phyloP scores from a whole-genome alignment of 2,797 vertebrate genomes.

The Coranthus polyacanthus region DNA sequence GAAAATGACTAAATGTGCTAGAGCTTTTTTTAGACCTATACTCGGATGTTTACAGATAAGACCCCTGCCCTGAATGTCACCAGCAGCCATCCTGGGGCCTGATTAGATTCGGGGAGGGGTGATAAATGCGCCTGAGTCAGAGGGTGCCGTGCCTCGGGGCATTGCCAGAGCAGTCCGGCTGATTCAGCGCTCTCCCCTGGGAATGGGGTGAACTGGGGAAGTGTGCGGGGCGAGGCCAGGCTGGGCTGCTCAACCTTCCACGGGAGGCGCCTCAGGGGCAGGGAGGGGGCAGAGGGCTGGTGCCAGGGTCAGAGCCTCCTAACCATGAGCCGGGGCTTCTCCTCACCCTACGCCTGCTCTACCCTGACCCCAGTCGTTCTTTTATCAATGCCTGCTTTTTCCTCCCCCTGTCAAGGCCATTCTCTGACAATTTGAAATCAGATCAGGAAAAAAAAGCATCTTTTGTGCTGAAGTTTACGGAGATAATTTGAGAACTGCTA shows the following conservation, averaged over 20 bases:
- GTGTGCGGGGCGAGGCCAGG: constrained; percentile 80
- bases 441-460: constrained; percentile 52
- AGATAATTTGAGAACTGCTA: constrained; percentile 75
- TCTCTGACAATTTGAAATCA: constrained; percentile 60
- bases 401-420: constrained; percentile 75
- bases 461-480: constrained; percentile 81
- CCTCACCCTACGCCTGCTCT: constrained; percentile 84
- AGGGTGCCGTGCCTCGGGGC: constrained; percentile 80
- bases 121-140: constrained; percentile 88
- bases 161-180: constrained; percentile 62
- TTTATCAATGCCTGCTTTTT: constrained; percentile 86
- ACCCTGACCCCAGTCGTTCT: constrained; percentile 84
- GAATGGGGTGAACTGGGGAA: constrained; percentile 84
- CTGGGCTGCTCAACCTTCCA: constrained; percentile 77
- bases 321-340: constrained; percentile 81
- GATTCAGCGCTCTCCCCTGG: constrained; percentile 77
- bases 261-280: constrained; percentile 87
- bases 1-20: constrained; percentile 76
- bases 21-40: constrained; percentile 81
- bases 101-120: constrained; percentile 84
- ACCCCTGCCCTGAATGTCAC: constrained; percentile 83
- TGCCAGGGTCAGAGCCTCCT: constrained; percentile 87
- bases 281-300: constrained; percentile 89
- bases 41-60: constrained; percentile 89
- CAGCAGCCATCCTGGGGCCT: constrained; percentile 79